A percentile compares a stretch with the other conserved stretches of the same genome.
Evolutionary conservation across 2,797 vertebrate species (phyloP).

Genomic region (Neosilurus mollespiculum): DNA sequence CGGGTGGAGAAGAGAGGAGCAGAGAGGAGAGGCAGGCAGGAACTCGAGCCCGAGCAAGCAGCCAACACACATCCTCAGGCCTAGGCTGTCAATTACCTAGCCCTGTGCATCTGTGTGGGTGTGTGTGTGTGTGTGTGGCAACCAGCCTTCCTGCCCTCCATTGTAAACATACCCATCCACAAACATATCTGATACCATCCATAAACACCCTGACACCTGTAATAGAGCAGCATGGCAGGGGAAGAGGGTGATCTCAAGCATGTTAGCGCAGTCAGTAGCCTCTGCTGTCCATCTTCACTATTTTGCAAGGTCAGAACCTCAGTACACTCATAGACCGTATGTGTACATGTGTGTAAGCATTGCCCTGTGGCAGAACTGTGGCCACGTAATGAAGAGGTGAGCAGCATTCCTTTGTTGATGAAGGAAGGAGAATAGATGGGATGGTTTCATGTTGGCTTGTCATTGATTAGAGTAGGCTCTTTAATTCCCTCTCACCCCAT

Average conservation of each 20-base stretch:
- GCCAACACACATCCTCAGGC: conserved; percentile 94
- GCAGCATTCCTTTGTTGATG: conserved; percentile 69
- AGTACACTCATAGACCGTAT: conserved; percentile 19
- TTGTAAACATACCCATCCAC: conserved; percentile 34
- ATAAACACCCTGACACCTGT: conserved; percentile 37
- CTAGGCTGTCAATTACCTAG: conserved; percentile 97
- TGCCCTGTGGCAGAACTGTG: conserved; percentile 49
- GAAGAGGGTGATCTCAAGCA: conserved; percentile 23
- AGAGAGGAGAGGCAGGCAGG: conserved; percentile 50
- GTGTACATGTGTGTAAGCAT: conserved; percentile 48
- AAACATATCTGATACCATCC: conserved; percentile 27
- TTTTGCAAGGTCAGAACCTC: conserved; percentile 39
- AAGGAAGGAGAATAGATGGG: conserved; percentile 73
- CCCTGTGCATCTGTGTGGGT: conserved; percentile 91
- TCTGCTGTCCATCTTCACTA: conserved; percentile 18
- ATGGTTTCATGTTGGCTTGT: conserved; percentile 91
- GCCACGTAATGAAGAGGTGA: conserved; percentile 47
- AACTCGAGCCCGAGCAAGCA: conserved; percentile 66
- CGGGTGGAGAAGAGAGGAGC: conserved; percentile 52
- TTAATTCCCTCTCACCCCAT: conserved; percentile 99
- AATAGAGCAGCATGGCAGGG: conserved; percentile 16
- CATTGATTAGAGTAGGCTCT: conserved; percentile 99
- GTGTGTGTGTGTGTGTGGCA: conserved; percentile 57
- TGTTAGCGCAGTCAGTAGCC: conserved; percentile 38
- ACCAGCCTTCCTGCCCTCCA: conserved; percentile 33